Base-by-base conservation (phyloP, 2,113 vertebrate species). In the Menura novaehollandiae region DNA sequence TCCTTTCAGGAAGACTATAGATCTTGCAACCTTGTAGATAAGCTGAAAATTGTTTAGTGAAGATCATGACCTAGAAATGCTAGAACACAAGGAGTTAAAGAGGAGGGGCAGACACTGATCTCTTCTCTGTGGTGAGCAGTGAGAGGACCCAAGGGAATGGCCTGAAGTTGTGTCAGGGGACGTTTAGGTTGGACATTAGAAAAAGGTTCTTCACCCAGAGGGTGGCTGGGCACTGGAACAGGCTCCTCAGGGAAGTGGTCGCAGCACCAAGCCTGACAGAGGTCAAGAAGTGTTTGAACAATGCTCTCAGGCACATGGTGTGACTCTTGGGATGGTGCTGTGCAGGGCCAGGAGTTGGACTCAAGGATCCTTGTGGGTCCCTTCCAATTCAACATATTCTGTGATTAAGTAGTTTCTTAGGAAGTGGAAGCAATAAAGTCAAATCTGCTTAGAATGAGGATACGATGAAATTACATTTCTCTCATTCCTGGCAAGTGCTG, bases 221-320 rank as follows among this genome's bases (percentile, higher is more conserved):
- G 41, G 23, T 47, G 15, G 0, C 1, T 47, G 43, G 30, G 10
- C 30, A 20, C 12, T 66, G 59, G 13, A 74, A 39, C 23, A 47
- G 52, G 49, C 28, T 56, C 28, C 23, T 19, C 69, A 56, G n/a
- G 12, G 23, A 1, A 33, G 23, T 20, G n/a, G 6, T 56, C 12
- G 66, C 41, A 75, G 41, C 24, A n/a, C 5, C 35, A 74, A 74
- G 30, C 15, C 51, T 41, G 51, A 13, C 51, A 49, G 51, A 58
- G 35, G 7, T 58, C 24, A 30, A 13, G 24, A 4, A 75, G 15
- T 0, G 0, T 35, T 41, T 24, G 43, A 19, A 41, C 1, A 43
- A 8, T 7, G 1, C 7, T 49, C n/a, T 19, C 10, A 9, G 19
- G 24, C 5, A 30, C 20, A 13, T 0, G n/a, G 10, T 28, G 15